Percentiles rank a stretch among this genome's conserved stretches.
These are phyloP conservation scores for Drosophila sordidapex DNA, from an alignment of 2,888 invertebrate genomes.

Conservation along the genomic window DNA sequence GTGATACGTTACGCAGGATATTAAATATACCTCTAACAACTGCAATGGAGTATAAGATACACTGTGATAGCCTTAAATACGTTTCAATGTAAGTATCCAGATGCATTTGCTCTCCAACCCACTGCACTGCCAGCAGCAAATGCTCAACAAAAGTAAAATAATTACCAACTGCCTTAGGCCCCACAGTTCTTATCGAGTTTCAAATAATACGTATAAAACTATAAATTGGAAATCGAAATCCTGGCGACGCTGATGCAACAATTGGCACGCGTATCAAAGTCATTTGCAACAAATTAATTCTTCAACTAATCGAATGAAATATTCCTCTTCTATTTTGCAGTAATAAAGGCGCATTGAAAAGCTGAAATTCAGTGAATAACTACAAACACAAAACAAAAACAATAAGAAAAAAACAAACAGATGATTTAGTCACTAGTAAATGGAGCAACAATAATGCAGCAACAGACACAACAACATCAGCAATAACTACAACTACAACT, in stretches of 20 bases:
- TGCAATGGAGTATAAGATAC: conserved; percentile 97
- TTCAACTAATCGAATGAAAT: conserved; percentile 10
- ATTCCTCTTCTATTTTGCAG: conserved; percentile 69
- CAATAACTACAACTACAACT: conserved; percentile 8
- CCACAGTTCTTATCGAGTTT: conserved; percentile 7
- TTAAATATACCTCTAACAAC: conserved; percentile 97
- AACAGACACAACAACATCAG: conserved; percentile 31
- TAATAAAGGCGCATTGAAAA: conserved; percentile 84
- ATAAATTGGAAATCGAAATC: not conserved
- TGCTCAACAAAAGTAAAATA: conserved; percentile 1
- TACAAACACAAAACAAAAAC: conserved; percentile 79
- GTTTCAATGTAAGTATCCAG: conserved; percentile 84
- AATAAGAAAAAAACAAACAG: conserved; percentile 76
- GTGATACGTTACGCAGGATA: conserved; percentile 97
- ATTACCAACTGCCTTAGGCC: conserved; percentile 12
- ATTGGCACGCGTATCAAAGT: not conserved
- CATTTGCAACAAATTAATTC: not conserved
- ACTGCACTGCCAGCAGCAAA: not conserved
- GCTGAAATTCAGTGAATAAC: conserved; percentile 84
- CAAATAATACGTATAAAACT: not conserved
- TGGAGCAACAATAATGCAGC: conserved; percentile 42
- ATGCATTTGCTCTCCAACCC: not conserved
- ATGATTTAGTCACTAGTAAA: conserved; percentile 64
- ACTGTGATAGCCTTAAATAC: conserved; percentile 92
- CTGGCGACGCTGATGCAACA: not conserved